Conservation (phyloP, 2,113 vertebrate genomes). For the Strix aluco region DNA sequence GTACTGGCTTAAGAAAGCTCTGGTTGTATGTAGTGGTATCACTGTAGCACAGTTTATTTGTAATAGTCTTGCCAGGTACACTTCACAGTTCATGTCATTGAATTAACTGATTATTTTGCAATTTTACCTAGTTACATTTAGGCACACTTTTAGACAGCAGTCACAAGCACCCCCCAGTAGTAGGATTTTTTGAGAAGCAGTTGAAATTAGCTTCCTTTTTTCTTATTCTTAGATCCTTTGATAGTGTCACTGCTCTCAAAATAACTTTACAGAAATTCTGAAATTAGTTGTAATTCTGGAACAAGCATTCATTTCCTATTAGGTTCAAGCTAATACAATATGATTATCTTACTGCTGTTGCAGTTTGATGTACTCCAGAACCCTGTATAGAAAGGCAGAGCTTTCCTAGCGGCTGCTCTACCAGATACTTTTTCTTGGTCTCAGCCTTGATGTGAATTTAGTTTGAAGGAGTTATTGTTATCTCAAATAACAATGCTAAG, state of each 20-base stretch:
- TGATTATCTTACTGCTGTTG: not conserved
- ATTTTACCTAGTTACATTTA: not conserved
- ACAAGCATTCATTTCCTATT: not conserved
- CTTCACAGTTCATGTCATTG: not conserved
- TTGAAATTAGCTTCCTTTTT: not conserved
- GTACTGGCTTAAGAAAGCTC: not conserved
- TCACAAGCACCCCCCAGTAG: not conserved
- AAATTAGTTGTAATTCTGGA: not conserved
- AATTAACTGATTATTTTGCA: not conserved
- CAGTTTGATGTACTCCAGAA: conserved; percentile 19
- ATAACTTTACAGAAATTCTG: not conserved
- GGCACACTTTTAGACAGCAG: not conserved
- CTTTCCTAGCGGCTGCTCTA: not conserved
- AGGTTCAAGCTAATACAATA: not conserved
- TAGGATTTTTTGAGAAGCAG: not conserved
- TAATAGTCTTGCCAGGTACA: not conserved
- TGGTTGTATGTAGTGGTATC: not conserved
- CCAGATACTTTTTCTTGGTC: not conserved
- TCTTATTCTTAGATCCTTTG: not conserved
- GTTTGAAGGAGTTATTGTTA: not conserved
- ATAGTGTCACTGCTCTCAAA: not conserved
- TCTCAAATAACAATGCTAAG: not conserved
- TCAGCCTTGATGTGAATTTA: not conserved
- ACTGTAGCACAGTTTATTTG: not conserved
- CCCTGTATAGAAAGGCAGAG: not conserved